Evolutionary conservation across 2,888 invertebrate species (phyloP).

Genomic region (Lathronympha strigana): DNA sequence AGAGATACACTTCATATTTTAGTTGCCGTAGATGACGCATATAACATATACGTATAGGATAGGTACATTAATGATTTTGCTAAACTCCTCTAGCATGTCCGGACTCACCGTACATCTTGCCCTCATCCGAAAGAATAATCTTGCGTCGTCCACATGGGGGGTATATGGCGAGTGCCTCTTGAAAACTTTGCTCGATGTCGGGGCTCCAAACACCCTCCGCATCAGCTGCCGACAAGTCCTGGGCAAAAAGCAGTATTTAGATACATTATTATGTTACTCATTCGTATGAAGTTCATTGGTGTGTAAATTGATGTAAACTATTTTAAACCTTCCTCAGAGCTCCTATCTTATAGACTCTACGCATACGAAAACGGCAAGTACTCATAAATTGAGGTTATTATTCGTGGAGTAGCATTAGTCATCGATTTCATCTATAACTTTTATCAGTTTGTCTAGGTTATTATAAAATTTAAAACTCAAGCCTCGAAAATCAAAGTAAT

Average conservation of each 20-base stretch:
- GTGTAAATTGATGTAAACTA: too few relatives aligned
- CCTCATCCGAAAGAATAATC: conserved; percentile 99
- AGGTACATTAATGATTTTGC: conserved; percentile 10
- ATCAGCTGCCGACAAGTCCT: conserved; percentile 97
- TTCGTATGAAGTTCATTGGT: too few relatives aligned
- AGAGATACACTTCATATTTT: background rate
- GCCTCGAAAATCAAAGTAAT: too few relatives aligned
- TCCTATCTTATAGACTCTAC: too few relatives aligned
- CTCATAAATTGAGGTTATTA: too few relatives aligned
- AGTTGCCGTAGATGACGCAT: background rate
- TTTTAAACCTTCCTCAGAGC: too few relatives aligned
- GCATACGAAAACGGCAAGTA: too few relatives aligned
- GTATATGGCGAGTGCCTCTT: conserved; percentile 99
- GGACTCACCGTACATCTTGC: conserved; percentile 99
- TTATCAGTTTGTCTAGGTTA: too few relatives aligned
- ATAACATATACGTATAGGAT: background rate
- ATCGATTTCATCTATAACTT: too few relatives aligned
- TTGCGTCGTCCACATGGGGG: conserved; percentile 99
- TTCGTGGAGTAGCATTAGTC: too few relatives aligned
- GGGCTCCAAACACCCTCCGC: conserved; percentile 99
- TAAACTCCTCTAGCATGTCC: conserved; percentile 55
- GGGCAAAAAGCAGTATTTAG: conserved; percentile 53
- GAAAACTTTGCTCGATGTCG: conserved; percentile 99
- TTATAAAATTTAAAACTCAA: too few relatives aligned
- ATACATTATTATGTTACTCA: too few relatives aligned